Conservation (phyloP, 2,113 vertebrate species). For the Otus sunia region DNA sequence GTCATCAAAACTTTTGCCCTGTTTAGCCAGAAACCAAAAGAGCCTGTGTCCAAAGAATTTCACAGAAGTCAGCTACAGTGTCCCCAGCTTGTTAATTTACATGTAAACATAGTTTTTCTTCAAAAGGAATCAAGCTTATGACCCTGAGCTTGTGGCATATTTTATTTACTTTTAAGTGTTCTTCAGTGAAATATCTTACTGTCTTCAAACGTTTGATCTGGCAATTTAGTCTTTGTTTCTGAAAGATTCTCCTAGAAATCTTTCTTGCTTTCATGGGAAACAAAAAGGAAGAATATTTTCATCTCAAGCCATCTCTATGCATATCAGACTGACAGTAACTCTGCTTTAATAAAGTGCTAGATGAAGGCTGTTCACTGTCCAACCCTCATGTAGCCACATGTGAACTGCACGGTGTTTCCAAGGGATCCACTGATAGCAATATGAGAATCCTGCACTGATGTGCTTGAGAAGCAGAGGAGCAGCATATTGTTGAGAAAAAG, state of each 20-base stretch:
- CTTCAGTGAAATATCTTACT: not conserved
- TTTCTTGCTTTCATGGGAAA: not conserved
- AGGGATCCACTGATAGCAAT: not conserved
- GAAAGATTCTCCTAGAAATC: not conserved
- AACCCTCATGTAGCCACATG: not conserved
- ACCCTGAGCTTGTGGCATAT: not conserved
- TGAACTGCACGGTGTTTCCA: not conserved
- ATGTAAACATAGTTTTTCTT: not conserved
- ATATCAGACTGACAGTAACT: not conserved
- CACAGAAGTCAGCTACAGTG: not conserved
- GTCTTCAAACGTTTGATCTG: not conserved
- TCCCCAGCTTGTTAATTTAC: not conserved
- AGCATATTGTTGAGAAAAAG: not conserved
- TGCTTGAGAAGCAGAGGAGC: not conserved
- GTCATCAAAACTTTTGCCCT: not conserved
- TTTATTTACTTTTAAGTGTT: not conserved
- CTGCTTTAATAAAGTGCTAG: not conserved
- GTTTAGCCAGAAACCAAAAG: not conserved
- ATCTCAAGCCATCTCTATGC: not conserved
- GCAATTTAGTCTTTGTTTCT: not conserved
- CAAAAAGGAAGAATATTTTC: not conserved
- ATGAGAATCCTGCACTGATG: not conserved
- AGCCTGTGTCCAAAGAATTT: not conserved
- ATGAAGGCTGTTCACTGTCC: not conserved
- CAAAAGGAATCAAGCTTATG: not conserved